These are phyloP conservation scores for Diploscapter pachys DNA, from an alignment of 1,140 invertebrate genomes.

Conservation along the genomic window DNA sequence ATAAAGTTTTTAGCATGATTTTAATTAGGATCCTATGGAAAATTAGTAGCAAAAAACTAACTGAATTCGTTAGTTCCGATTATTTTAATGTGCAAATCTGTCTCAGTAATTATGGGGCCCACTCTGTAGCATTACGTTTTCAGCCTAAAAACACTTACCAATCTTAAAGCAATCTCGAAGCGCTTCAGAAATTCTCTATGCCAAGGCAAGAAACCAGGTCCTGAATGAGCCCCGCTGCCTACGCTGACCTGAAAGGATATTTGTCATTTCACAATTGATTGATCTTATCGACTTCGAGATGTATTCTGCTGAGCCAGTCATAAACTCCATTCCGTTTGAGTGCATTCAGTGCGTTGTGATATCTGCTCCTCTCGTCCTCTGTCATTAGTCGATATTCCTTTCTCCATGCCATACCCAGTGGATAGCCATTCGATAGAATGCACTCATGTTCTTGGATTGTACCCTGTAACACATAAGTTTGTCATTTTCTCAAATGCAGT, in stretches of 20 bases:
- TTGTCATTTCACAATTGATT: constrained; percentile 28
- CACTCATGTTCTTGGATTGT: constrained; percentile 11
- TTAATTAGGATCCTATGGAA: no score
- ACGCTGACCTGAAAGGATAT: constrained; percentile 12
- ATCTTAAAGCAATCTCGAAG: constrained; percentile 25
- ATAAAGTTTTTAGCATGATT: no score
- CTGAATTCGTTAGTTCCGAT: no score
- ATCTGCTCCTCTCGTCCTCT: constrained; percentile 56
- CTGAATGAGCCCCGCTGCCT: constrained; percentile 38
- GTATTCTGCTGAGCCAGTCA: constrained; percentile 42
- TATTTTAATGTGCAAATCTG: no score
- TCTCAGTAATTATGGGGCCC: no score
- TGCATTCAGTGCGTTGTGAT: constrained; percentile 58
- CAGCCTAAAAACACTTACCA: no score
- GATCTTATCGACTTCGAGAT: constrained; percentile 42
- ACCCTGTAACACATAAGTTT: not conserved
- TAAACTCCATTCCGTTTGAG: constrained; percentile 60
- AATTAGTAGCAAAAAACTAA: no score
- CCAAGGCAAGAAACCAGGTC: constrained; percentile 42
- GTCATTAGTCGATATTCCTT: constrained; percentile 61
- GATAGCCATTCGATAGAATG: constrained; percentile 23
- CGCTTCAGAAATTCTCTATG: constrained; percentile 42
- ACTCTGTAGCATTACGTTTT: no score
- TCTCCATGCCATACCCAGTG: constrained; percentile 23
- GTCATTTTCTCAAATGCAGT: not conserved